phyloP scores from a whole-genome alignment of 2,888 invertebrate genomes.

The Tromatobia lineatoria region DNA sequence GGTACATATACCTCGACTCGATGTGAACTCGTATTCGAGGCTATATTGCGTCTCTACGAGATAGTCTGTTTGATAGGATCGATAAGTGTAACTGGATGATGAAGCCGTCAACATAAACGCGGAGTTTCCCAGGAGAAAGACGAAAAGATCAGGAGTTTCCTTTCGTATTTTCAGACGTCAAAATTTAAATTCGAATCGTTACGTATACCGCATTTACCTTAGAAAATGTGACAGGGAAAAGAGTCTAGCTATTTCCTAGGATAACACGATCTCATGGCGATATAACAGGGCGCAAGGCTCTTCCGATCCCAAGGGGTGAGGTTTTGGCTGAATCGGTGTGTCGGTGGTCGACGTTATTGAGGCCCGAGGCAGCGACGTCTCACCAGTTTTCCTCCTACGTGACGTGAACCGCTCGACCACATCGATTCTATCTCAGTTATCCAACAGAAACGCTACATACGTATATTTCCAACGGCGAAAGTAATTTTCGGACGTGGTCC shows the following conservation, averaged over 20 bases:
- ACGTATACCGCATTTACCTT: background rate
- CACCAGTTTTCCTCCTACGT: constrained; percentile 44
- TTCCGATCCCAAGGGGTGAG: background rate
- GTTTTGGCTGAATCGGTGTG: constrained; percentile 40
- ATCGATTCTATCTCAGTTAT: background rate
- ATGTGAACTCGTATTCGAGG: background rate
- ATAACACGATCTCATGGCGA: background rate
- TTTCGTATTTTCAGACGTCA: too few relatives aligned
- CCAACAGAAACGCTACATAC: constrained; percentile 16
- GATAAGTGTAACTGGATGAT: too few relatives aligned
- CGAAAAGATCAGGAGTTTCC: too few relatives aligned
- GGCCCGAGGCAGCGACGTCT: constrained; percentile 51
- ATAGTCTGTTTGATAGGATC: background rate
- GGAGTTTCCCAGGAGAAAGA: too few relatives aligned
- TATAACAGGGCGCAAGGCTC: background rate
- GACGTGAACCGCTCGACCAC: constrained; percentile 12
- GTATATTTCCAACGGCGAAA: constrained; percentile 45
- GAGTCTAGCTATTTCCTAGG: background rate
- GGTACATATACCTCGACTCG: background rate
- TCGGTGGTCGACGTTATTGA: constrained; percentile 60
- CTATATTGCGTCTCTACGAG: constrained; percentile 2
- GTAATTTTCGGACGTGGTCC: constrained; percentile 57
- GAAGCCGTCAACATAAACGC: too few relatives aligned
- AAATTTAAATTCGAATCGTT: too few relatives aligned
- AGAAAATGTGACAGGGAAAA: background rate